Evolutionary conservation across 2,113 vertebrate genomes (phyloP).

Genomic region (Candoia aspera): DNA sequence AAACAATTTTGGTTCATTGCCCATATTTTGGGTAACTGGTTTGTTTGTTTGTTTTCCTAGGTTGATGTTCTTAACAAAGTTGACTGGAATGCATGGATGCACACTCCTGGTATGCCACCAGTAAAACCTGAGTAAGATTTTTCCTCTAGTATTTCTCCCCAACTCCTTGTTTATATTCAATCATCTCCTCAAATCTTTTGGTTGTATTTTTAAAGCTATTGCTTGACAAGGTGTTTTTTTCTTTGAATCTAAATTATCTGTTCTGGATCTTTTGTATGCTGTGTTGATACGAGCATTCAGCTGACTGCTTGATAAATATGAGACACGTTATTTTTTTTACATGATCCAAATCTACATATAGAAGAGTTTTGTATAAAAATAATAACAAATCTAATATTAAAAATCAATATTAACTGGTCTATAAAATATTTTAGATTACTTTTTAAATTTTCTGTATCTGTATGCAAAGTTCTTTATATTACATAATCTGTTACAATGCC

Average conservation of each 20-base stretch:
- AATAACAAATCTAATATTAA: not conserved
- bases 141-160: not conserved
- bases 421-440: not conserved
- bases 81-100: constrained; percentile 93
- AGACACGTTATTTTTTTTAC: not conserved
- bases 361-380: not conserved
- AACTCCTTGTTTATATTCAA: not conserved
- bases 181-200: not conserved
- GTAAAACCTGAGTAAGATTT: constrained; percentile 84
- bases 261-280: not conserved
- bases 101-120: constrained; percentile 92
- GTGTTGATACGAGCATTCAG: not conserved
- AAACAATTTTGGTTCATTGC: not conserved
- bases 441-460: not conserved
- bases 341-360: not conserved
- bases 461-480: not conserved
- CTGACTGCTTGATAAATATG: not conserved
- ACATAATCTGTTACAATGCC: not conserved
- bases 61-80: constrained; percentile 89
- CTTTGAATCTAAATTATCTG: not conserved
- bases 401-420: not conserved
- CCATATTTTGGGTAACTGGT: not conserved
- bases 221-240: not conserved
- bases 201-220: not conserved
- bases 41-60: constrained; percentile 66